These are phyloP conservation scores for Gisinianus flammeolus DNA, from an alignment of 2,888 invertebrate species.

Conservation along the genomic window DNA sequence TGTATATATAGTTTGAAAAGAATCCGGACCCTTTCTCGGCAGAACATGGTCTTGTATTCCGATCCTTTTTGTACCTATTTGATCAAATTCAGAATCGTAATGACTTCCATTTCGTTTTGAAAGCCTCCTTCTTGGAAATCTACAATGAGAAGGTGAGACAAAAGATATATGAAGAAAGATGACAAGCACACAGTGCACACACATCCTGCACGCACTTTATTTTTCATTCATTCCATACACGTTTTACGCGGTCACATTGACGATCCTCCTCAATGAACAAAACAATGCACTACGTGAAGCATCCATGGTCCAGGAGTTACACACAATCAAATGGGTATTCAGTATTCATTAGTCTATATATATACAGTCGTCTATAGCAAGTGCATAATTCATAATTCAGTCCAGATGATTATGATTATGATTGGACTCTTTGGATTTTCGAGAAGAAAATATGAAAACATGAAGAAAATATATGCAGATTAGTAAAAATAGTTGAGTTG, in stretches of 20 bases:
- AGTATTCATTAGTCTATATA: no score
- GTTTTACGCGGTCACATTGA: neutral
- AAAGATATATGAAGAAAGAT: neutral
- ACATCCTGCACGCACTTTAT: neutral
- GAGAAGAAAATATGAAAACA: no score
- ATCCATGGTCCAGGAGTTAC: no score
- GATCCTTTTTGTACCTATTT: conserved; percentile 89
- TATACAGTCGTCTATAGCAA: no score
- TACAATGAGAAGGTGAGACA: conserved; percentile 90
- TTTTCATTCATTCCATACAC: neutral
- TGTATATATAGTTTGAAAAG: conserved; percentile 68
- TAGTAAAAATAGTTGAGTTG: no score
- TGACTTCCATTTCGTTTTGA: conserved; percentile 80
- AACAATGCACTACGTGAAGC: neutral
- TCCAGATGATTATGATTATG: no score
- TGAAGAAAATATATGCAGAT: no score
- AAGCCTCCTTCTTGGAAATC: conserved; percentile 93
- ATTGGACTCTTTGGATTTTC: no score
- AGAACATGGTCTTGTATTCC: conserved; percentile 85
- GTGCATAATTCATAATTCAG: no score
- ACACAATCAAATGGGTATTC: no score
- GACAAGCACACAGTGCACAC: neutral
- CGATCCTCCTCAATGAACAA: neutral
- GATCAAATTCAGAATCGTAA: conserved; percentile 77
- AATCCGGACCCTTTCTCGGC: conserved; percentile 71